These are phyloP conservation scores for Penaeus japonicus DNA, from an alignment of 1,140 invertebrate genomes.

Conservation along the genomic window DNA sequence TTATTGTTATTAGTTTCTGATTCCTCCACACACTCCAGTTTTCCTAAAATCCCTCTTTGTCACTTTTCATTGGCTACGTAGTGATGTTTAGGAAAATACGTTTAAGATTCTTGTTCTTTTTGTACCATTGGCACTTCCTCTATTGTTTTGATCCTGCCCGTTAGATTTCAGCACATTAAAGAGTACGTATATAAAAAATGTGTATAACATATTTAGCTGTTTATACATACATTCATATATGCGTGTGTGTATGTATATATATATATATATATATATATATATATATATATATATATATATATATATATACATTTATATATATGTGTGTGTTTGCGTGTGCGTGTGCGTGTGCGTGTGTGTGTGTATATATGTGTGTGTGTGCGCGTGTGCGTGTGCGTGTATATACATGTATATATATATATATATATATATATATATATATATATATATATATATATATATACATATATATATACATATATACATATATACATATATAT, in stretches of 20 bases:
- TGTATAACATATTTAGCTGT: not conserved
- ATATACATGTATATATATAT: not conserved
- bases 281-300: not conserved
- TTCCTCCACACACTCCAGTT: too few species aligned
- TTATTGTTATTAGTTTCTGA: too few species aligned
- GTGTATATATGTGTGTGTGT: too few species aligned
- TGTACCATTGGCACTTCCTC: too few species aligned
- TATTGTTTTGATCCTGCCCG: too few species aligned
- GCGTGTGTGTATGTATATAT: not conserved
- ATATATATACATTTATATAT: not conserved
- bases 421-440: too few species aligned
- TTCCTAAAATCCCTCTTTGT: too few species aligned
- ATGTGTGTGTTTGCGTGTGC: not conserved
- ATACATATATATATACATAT: not conserved
- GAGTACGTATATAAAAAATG: not conserved
- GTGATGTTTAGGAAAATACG: too few species aligned
- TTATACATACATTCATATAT: not conserved
- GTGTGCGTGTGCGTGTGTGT: not conserved
- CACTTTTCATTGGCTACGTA: too few species aligned
- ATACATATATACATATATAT: not conserved
- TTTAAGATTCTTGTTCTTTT: too few species aligned
- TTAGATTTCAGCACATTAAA: too few species aligned
- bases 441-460: not conserved
- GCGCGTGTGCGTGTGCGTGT: not conserved
- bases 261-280: not conserved